Conservation (phyloP, 2,888 invertebrate species). For the Dryadula phaetusa region DNA sequence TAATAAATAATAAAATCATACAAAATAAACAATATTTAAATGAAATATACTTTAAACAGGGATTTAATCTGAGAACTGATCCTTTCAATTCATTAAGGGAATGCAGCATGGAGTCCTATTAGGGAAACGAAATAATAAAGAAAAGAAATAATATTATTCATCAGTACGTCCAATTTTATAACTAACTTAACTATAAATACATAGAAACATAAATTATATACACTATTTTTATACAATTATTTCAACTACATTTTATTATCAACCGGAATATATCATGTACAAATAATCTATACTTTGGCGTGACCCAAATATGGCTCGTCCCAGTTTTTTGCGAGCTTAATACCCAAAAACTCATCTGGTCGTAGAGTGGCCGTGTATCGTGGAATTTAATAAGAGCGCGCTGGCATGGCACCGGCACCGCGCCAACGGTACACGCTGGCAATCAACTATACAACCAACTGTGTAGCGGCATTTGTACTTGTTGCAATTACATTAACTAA, state of each 20-base stretch:
- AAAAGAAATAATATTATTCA: no score
- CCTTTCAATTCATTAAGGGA: no score
- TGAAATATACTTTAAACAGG: no score
- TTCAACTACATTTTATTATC: constrained; percentile 2
- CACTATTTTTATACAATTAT: neutral
- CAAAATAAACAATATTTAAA: no score
- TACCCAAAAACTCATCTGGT: constrained; percentile 35
- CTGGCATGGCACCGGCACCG: constrained; percentile 7
- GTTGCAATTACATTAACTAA: constrained; percentile 17
- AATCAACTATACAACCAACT: constrained; percentile 25
- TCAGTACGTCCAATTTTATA: no score
- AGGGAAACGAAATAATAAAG: no score
- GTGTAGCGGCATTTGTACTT: constrained; percentile 15
- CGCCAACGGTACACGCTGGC: neutral
- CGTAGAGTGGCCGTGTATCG: constrained; percentile 34
- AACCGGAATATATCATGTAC: constrained; percentile 4
- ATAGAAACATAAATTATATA: no score
- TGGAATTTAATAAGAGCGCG: constrained; percentile 40
- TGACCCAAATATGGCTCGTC: constrained; percentile 38
- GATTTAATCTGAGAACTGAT: no score
- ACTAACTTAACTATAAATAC: neutral
- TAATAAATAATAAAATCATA: no score
- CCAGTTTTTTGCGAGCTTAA: constrained; percentile 38
- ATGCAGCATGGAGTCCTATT: no score
- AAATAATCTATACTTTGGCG: constrained; percentile 35